Conservation (phyloP, 2,797 vertebrate genomes). For the Acanthopagrus latus region DNA sequence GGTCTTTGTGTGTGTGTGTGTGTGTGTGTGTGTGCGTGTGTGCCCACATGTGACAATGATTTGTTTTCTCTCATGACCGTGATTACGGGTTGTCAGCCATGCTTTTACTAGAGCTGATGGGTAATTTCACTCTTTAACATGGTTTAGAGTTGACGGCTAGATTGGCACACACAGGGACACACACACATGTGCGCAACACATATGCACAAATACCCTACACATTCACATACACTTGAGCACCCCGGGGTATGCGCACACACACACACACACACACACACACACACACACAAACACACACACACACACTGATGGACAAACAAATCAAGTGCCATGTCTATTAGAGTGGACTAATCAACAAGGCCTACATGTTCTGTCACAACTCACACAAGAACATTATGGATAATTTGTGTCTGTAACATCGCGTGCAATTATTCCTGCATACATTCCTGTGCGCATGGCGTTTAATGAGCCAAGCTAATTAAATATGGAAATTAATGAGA, state of each 20-base stretch:
- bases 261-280: conserved; percentile 26
- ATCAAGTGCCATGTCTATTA: conserved; percentile 76
- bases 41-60: conserved; percentile 57
- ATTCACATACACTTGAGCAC: conserved; percentile 22
- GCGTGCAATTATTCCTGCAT: conserved; percentile 80
- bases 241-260: conserved; percentile 28
- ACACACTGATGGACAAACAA: conserved; percentile 72
- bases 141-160: conserved; percentile 76
- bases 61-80: conserved; percentile 76
- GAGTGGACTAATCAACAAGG: conserved; percentile 79
- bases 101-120: conserved; percentile 83
- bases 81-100: conserved; percentile 86
- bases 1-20: conserved; percentile 13
- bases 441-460: conserved; percentile 78
- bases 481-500: conserved; percentile 85
- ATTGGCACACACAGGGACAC: conserved; percentile 52
- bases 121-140: conserved; percentile 85
- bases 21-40: conserved; percentile 16
- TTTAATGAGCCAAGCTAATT: conserved; percentile 86
- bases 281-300: conserved; percentile 36
- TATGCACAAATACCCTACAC: conserved; percentile 16
- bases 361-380: conserved; percentile 77
- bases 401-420: conserved; percentile 78
- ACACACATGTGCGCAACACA: neutral
- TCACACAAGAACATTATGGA: conserved; percentile 76